phyloP scores from a whole-genome alignment of 2,888 invertebrate species.

The Rhorus exstirpatorius region DNA sequence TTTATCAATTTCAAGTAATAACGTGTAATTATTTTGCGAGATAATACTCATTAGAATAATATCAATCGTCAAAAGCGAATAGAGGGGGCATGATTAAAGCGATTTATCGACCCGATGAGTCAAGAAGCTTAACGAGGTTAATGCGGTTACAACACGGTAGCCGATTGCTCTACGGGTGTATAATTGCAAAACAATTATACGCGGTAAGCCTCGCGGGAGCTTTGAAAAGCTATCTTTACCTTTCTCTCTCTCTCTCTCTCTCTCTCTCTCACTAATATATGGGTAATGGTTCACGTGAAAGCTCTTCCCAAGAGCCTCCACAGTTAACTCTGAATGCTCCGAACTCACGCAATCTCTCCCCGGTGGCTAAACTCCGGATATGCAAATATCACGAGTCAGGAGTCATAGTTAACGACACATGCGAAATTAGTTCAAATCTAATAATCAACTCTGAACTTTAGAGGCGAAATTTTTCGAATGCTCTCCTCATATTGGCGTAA shows the following conservation, averaged over 20 bases:
- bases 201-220: conserved; percentile 40
- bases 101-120: conserved; percentile 51
- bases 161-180: conserved; percentile 29
- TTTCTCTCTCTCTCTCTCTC: neutral
- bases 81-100: conserved; percentile 31
- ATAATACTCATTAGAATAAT: conserved; percentile 4
- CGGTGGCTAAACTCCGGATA: conserved; percentile 24
- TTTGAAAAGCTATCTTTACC: conserved; percentile 1
- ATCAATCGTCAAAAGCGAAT: conserved; percentile 19
- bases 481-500: neutral
- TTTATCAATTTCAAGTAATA: neutral
- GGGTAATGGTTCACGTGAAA: conserved; percentile 43
- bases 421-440: conserved; percentile 24
- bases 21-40: neutral
- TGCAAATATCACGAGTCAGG: conserved; percentile 7
- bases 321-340: conserved; percentile 40
- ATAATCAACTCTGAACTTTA: neutral
- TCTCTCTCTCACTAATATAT: conserved; percentile 19
- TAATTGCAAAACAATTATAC: conserved; percentile 67
- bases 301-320: conserved; percentile 26
- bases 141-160: conserved; percentile 52
- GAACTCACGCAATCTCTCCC: conserved; percentile 60
- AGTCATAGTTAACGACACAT: conserved; percentile 20
- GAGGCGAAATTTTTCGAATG: neutral
- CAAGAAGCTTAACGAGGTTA: conserved; percentile 22